Conservation (phyloP, 2,888 invertebrate genomes). For the Tanaodytes sp. region DNA sequence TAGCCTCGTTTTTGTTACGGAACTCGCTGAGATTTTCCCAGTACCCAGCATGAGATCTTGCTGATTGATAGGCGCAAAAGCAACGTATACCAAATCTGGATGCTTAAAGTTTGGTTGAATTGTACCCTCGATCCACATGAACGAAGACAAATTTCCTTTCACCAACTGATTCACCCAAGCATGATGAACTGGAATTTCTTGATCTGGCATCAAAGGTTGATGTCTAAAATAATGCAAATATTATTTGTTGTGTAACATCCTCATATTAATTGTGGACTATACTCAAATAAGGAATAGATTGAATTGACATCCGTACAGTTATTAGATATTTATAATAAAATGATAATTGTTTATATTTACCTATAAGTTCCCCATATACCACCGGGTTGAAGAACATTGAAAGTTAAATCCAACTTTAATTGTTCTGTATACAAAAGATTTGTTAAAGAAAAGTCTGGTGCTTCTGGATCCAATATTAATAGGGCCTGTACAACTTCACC, state of each 20-base stretch:
- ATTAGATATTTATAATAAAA: no score
- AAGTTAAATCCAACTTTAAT: constrained; percentile 81
- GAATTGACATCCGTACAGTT: no score
- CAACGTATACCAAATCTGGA: constrained; percentile 75
- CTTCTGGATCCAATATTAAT: constrained; percentile 76
- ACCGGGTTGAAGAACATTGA: constrained; percentile 79
- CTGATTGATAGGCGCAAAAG: constrained; percentile 91
- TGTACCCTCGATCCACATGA: constrained; percentile 87
- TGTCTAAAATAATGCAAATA: constrained; percentile 81
- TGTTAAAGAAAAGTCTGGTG: constrained; percentile 79
- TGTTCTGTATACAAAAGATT: constrained; percentile 80
- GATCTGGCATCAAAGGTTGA: constrained; percentile 77
- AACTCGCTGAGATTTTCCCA: constrained; percentile 89
- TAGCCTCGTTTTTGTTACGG: constrained; percentile 80
- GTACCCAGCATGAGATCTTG: constrained; percentile 95
- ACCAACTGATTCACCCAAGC: constrained; percentile 84
- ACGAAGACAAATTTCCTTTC: constrained; percentile 88
- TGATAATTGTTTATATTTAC: constrained; percentile 26
- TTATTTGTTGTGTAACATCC: no score
- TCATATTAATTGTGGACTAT: no score
- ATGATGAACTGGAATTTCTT: constrained; percentile 76
- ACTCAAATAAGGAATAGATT: no score
- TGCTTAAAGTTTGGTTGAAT: constrained; percentile 60
- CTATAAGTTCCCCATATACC: constrained; percentile 84
- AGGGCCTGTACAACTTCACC: constrained; percentile 76